These are phyloP conservation scores for Sepioteuthis lessoniana DNA, from an alignment of 2,888 invertebrate species.

Conservation along the genomic window DNA sequence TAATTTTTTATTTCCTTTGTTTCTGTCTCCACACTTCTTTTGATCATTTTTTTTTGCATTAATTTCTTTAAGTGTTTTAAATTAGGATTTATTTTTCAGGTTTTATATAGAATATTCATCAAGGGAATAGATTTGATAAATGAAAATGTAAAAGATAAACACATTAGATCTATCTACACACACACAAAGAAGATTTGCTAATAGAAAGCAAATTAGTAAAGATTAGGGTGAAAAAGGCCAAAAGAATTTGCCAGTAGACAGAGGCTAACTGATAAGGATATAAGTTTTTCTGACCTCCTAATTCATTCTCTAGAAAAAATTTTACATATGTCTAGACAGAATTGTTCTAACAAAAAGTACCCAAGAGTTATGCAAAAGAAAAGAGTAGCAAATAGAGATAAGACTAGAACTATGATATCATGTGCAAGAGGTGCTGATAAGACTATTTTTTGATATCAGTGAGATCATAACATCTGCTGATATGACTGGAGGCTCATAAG, in stretches of 20 bases:
- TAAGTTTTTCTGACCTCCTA: too few relatives aligned
- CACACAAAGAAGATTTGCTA: background rate
- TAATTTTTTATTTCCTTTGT: too few relatives aligned
- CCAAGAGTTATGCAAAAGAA: background rate
- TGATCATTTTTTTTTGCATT: too few relatives aligned
- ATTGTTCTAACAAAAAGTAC: background rate
- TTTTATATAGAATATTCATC: background rate
- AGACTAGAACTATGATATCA: background rate
- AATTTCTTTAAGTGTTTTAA: too few relatives aligned
- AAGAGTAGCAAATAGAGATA: background rate
- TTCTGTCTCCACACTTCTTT: too few relatives aligned
- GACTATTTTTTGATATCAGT: background rate
- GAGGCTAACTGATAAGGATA: too few relatives aligned
- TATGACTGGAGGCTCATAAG: background rate
- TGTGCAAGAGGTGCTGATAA: background rate
- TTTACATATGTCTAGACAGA: background rate
- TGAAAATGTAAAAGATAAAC: background rate
- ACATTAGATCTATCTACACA: background rate
- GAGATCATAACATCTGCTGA: background rate
- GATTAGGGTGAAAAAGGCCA: too few relatives aligned
- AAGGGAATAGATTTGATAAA: background rate
- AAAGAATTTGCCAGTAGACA: too few relatives aligned
- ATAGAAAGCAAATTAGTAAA: too few relatives aligned
- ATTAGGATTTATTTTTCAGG: too few relatives aligned
- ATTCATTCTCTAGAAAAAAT: too few relatives aligned